Percentiles rank a stretch among this genome's conserved stretches.
These are phyloP conservation scores for Arion vulgaris DNA, from an alignment of 1,140 invertebrate genomes.

Conservation along the genomic window DNA sequence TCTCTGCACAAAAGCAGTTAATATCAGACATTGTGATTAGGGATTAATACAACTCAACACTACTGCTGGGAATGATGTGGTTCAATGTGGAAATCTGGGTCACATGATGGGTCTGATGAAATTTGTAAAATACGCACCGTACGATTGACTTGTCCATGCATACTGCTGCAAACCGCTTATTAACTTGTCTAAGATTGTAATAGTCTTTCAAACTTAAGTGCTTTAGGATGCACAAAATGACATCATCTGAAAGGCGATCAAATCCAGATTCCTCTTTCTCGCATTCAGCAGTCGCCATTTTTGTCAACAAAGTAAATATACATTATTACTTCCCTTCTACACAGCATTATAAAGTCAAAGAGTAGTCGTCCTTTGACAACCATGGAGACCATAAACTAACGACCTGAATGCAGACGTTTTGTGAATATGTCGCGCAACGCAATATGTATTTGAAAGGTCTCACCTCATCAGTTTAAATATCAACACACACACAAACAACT, in stretches of 20 bases:
- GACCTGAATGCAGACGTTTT: too few relatives aligned
- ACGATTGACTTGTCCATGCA: slow-evolving; percentile 37
- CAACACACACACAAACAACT: too few relatives aligned
- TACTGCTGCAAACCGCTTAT: slow-evolving; percentile 28
- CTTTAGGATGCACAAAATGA: slow-evolving; percentile 30
- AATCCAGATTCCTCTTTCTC: slow-evolving; percentile 31
- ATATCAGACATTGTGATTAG: too few relatives aligned
- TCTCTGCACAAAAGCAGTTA: too few relatives aligned
- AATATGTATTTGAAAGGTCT: too few relatives aligned
- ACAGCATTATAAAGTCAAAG: neutral
- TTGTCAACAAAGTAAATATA: slow-evolving; percentile 31
- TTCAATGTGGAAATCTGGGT: neutral
- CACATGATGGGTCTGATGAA: neutral
- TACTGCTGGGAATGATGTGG: too few relatives aligned
- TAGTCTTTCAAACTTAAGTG: slow-evolving; percentile 28
- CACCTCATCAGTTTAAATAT: too few relatives aligned
- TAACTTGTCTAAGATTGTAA: slow-evolving; percentile 23
- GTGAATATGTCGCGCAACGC: too few relatives aligned
- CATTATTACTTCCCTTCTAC: slow-evolving; percentile 4
- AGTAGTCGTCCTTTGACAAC: neutral
- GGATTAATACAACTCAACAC: too few relatives aligned
- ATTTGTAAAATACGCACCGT: neutral
- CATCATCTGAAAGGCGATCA: slow-evolving; percentile 36
- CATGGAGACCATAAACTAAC: neutral
- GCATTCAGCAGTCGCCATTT: slow-evolving; percentile 36